Percentiles rank a stretch among this genome's conserved stretches.
Evolutionary conservation across 1,140 invertebrate genomes (phyloP).

Genomic region (Rhyacophila brunnea): DNA sequence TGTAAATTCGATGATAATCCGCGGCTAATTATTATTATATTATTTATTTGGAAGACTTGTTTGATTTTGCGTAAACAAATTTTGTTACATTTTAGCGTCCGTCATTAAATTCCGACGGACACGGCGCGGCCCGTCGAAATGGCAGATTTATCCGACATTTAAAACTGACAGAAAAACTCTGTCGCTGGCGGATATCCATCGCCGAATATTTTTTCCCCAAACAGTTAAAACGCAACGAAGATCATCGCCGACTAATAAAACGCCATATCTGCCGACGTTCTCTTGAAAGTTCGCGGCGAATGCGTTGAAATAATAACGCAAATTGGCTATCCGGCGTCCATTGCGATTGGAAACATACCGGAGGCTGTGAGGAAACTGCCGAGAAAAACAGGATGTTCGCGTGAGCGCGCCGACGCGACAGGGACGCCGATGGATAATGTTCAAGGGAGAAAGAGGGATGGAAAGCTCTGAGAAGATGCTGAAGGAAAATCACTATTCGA

Average conservation of each 20-base stretch:
- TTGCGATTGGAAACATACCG: slow-evolving; percentile 23
- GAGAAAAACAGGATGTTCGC: slow-evolving; percentile 43
- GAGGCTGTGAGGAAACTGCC: slow-evolving; percentile 33
- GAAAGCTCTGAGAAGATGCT: not conserved
- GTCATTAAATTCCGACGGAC: slow-evolving; percentile 7
- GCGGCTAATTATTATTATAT: slow-evolving; percentile 11
- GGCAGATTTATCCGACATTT: no score
- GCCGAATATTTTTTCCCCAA: not conserved
- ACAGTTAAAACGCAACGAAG: not conserved
- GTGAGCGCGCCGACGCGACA: slow-evolving; percentile 49
- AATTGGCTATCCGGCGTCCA: not conserved
- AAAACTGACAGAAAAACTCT: not conserved
- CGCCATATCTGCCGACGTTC: not conserved
- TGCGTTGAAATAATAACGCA: not conserved
- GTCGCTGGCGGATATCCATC: not conserved
- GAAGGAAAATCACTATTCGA: not conserved
- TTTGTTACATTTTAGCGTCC: no score
- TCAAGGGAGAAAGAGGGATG: not conserved
- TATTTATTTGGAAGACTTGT: slow-evolving; percentile 43
- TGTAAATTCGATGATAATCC: slow-evolving; percentile 10
- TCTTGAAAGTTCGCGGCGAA: not conserved
- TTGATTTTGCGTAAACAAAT: slow-evolving; percentile 42
- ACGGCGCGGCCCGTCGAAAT: not conserved
- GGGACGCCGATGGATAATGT: slow-evolving; percentile 35
- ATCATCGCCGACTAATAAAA: not conserved